Evolutionary conservation across 1,140 invertebrate species (phyloP).

Genomic region (Cyclina sinensis): DNA sequence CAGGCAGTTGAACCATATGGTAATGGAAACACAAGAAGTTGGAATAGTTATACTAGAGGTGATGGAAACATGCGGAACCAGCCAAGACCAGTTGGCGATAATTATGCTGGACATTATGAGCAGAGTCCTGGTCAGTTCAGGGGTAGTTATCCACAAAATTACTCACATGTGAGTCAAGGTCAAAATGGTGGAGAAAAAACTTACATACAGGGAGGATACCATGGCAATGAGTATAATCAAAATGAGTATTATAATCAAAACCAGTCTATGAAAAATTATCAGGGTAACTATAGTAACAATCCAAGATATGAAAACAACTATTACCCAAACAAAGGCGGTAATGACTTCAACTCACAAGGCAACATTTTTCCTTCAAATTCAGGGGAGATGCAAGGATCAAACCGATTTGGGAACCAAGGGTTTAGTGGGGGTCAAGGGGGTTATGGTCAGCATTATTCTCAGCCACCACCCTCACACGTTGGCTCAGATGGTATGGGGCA

Average conservation of each 20-base stretch:
- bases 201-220: conserved; percentile 43
- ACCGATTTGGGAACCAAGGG: conserved; percentile 47
- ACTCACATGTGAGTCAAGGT: conserved; percentile 50
- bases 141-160: conserved; percentile 39
- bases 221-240: conserved; percentile 67
- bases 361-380: conserved; percentile 60
- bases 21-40: conserved; percentile 32
- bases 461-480: conserved; percentile 40
- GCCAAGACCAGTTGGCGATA: background rate
- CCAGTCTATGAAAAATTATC: conserved; percentile 61
- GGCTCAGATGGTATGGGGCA: conserved; percentile 49
- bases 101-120: conserved; percentile 44
- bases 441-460: conserved; percentile 64
- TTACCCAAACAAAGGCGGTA: conserved; percentile 53
- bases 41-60: conserved; percentile 47
- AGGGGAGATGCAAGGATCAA: conserved; percentile 39
- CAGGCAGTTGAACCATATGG: conserved; percentile 48
- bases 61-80: conserved; percentile 39
- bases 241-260: conserved; percentile 63
- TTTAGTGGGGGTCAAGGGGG: conserved; percentile 52
- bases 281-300: conserved; percentile 57
- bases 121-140: conserved; percentile 49
- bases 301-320: conserved; percentile 48
- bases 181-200: conserved; percentile 60
- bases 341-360: conserved; percentile 45